These are phyloP conservation scores for Gryon sp. DNA, from an alignment of 1,140 invertebrate species.

Conservation along the genomic window DNA sequence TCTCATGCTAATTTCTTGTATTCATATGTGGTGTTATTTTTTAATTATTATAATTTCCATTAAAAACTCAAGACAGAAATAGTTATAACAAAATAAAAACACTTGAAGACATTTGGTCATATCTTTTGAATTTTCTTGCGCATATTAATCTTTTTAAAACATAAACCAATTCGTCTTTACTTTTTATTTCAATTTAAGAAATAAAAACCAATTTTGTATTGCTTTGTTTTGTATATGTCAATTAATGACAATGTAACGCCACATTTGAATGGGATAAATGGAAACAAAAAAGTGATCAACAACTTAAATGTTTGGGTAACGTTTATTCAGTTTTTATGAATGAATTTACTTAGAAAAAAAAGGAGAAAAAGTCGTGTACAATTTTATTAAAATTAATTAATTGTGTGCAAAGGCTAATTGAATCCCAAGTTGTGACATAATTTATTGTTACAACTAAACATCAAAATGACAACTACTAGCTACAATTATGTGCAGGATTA, in stretches of 20 bases:
- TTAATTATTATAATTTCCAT: too few relatives aligned
- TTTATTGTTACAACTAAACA: slow-evolving; percentile 45
- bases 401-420: slow-evolving; percentile 35
- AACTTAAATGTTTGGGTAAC: slow-evolving; percentile 12
- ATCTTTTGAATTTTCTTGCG: too few relatives aligned
- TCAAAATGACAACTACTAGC: slow-evolving; percentile 39
- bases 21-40: slow-evolving; percentile 4
- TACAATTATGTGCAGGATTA: slow-evolving; percentile 45
- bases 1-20: slow-evolving; percentile 14
- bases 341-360: slow-evolving; percentile 41
- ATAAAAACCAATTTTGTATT: too few relatives aligned
- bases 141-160: too few relatives aligned
- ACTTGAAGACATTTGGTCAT: too few relatives aligned
- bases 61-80: too few relatives aligned
- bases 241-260: too few relatives aligned
- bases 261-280: background rate
- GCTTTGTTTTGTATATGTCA: too few relatives aligned
- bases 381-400: slow-evolving; percentile 41
- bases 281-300: background rate
- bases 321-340: slow-evolving; percentile 27
- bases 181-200: too few relatives aligned
- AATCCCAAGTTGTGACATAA: slow-evolving; percentile 23
- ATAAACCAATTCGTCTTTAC: too few relatives aligned
- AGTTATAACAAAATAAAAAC: too few relatives aligned
- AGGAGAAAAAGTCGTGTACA: slow-evolving; percentile 45